phyloP scores from a whole-genome alignment of 2,888 invertebrate genomes.

The Oscheius myriophilus region DNA sequence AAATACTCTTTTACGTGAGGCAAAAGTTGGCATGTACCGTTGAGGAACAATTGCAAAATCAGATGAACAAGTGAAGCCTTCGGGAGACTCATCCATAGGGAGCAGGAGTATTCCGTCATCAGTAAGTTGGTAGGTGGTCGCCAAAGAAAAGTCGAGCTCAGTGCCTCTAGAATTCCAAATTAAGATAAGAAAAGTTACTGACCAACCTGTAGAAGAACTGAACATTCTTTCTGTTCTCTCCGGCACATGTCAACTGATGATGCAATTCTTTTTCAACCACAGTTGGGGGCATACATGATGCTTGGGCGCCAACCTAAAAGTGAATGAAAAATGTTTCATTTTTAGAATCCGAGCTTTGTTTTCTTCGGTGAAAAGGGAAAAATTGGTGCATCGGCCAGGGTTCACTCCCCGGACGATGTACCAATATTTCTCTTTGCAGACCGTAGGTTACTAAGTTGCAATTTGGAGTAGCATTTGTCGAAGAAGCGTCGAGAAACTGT shows the following conservation, averaged over 20 bases:
- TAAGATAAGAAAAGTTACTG: not conserved
- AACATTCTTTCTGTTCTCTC: slow-evolving; percentile 19
- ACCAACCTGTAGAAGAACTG: slow-evolving; percentile 25
- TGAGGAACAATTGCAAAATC: slow-evolving; percentile 23
- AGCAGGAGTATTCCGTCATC: slow-evolving; percentile 18
- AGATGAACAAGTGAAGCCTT: slow-evolving; percentile 20
- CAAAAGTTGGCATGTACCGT: not conserved
- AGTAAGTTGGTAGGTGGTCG: slow-evolving; percentile 21
- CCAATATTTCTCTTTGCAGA: no score
- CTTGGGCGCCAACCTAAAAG: not conserved
- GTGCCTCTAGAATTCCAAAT: slow-evolving; percentile 7
- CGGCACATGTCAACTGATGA: slow-evolving; percentile 15
- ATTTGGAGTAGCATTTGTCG: no score
- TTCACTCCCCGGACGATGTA: no score
- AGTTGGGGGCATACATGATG: not conserved
- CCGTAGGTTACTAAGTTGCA: no score
- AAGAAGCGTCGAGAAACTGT: no score
- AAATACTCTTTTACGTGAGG: not conserved
- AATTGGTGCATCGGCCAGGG: no score
- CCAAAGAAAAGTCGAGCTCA: slow-evolving; percentile 27
- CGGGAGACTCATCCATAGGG: slow-evolving; percentile 12
- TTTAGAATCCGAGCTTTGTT: not conserved
- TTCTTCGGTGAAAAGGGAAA: no score
- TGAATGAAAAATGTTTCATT: not conserved
- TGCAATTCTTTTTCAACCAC: slow-evolving; percentile 18